Evolutionary conservation across 1,140 invertebrate genomes (phyloP).

Genomic region (Trissolcus basalis): DNA sequence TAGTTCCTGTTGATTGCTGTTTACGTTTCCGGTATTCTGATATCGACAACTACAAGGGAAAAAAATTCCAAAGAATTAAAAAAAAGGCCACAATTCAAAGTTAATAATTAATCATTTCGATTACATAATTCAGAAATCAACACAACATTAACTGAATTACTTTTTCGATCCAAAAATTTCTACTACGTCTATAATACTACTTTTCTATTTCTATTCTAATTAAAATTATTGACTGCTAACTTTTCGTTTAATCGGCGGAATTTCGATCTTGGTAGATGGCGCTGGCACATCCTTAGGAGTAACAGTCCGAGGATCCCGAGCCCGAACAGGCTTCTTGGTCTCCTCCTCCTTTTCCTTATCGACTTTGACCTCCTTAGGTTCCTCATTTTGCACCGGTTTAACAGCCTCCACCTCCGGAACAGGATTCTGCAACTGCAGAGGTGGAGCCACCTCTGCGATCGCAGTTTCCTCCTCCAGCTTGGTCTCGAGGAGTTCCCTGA

Average conservation of each 20-base stretch:
- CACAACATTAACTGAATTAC: too few relatives aligned
- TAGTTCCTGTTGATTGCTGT: conserved; percentile 73
- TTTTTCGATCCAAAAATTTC: too few relatives aligned
- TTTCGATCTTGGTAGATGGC: conserved; percentile 58
- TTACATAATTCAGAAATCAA: conserved; percentile 15
- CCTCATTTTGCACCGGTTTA: background rate
- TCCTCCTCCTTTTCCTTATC: conserved; percentile 11
- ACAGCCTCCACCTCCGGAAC: background rate
- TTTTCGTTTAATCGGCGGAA: conserved; percentile 76
- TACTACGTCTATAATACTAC: too few relatives aligned
- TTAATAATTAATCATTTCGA: too few relatives aligned
- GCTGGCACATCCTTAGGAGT: conserved; percentile 68
- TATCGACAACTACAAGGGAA: conserved; percentile 80
- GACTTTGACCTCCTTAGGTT: conserved; percentile 14
- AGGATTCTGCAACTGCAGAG: background rate
- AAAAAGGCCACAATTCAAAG: too few relatives aligned
- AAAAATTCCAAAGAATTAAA: background rate
- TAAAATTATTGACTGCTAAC: too few relatives aligned
- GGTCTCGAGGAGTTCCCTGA: conserved; percentile 66
- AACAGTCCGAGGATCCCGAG: conserved; percentile 73
- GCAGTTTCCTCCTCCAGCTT: conserved; percentile 63
- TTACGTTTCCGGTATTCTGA: conserved; percentile 83
- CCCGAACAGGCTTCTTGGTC: background rate
- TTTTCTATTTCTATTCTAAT: too few relatives aligned
- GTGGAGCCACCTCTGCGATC: background rate